Evolutionary conservation across 2,797 vertebrate genomes (phyloP).

Genomic region (Ptychobarbus kaznakovi): DNA sequence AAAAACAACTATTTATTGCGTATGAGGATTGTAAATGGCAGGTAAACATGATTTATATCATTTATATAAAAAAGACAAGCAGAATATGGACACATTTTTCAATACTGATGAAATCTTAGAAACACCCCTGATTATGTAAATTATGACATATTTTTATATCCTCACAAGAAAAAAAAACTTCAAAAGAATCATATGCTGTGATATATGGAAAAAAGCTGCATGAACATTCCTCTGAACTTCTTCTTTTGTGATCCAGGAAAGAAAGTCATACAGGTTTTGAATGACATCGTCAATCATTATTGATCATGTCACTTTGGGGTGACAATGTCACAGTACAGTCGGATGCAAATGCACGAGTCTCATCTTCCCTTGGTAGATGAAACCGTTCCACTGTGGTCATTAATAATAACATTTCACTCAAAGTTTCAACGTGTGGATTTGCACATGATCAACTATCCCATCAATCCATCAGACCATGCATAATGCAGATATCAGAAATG

Average conservation of each 20-base stretch:
- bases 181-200: background rate
- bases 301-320: background rate
- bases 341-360: background rate
- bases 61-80: background rate
- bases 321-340: conserved; percentile 1
- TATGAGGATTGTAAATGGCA: background rate
- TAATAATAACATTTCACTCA: conserved; percentile 1
- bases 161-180: background rate
- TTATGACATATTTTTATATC: no score
- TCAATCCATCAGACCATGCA: background rate
- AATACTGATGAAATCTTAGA: background rate
- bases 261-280: background rate
- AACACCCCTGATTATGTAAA: background rate
- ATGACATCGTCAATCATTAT: background rate
- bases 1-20: background rate
- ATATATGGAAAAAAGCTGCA: background rate
- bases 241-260: background rate
- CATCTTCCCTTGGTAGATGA: background rate
- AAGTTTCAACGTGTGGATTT: background rate
- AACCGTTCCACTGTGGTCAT: background rate
- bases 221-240: background rate
- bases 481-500: background rate
- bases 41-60: background rate
- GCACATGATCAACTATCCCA: background rate
- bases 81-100: background rate